Percentiles rank a stretch among this genome's conserved stretches.
Evolutionary conservation across 2,113 vertebrate genomes (phyloP).

Genomic region (Pan troglodytes): DNA sequence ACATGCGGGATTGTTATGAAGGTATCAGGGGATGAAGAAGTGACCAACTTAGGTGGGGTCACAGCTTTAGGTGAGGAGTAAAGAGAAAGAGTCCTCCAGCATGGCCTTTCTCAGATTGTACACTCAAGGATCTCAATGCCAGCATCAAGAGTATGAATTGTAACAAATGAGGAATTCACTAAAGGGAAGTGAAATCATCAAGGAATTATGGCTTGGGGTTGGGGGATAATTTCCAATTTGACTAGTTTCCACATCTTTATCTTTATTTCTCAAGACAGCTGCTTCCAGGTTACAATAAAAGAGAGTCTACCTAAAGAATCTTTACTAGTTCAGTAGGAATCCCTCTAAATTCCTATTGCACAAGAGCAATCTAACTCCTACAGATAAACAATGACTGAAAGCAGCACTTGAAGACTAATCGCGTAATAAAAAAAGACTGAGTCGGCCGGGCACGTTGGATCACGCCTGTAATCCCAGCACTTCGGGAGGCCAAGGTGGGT

Average conservation of each 20-base stretch:
- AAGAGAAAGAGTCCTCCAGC: not conserved
- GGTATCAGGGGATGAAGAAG: not conserved
- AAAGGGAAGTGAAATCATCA: not conserved
- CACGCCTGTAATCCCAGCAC: too few species aligned
- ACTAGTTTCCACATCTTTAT: not conserved
- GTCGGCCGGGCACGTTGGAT: accelerated
- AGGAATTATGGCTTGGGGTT: too few species aligned
- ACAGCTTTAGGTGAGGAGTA: not conserved
- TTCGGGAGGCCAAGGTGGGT: too few species aligned
- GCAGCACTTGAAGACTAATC: not conserved
- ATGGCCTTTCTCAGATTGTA: not conserved
- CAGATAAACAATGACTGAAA: not conserved
- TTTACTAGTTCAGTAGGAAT: not conserved
- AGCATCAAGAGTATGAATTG: not conserved
- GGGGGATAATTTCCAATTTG: not conserved
- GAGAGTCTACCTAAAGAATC: not conserved
- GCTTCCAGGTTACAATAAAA: not conserved
- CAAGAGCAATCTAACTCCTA: not conserved
- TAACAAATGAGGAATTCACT: not conserved
- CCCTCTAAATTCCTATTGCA: not conserved
- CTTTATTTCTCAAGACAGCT: not conserved
- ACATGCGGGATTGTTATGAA: not conserved
- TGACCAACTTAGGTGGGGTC: too few species aligned
- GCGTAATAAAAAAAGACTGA: not conserved
- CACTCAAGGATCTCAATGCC: not conserved